Conservation (phyloP, 2,797 vertebrate genomes). For the Chelonia mydas region DNA sequence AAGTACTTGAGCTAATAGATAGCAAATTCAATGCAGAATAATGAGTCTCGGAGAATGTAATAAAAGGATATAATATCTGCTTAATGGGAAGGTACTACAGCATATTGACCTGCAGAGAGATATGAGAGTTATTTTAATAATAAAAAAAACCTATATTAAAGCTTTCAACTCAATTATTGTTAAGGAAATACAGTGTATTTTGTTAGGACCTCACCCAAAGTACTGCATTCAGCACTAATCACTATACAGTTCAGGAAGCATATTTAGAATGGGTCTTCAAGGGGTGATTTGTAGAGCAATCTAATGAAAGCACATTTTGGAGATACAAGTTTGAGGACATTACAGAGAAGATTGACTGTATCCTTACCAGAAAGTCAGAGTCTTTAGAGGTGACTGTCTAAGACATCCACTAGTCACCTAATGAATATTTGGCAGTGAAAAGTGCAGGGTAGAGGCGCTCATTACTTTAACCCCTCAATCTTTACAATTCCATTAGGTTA, state of each 20-base stretch:
- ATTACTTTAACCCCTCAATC: conserved; percentile 76
- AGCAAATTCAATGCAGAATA: conserved; percentile 86
- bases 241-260: conserved; percentile 69
- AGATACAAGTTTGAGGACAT: conserved; percentile 78
- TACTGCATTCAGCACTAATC: conserved; percentile 73
- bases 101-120: conserved; percentile 83
- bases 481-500: conserved; percentile 78
- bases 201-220: conserved; percentile 77
- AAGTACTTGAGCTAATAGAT: conserved; percentile 81
- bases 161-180: conserved; percentile 78
- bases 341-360: conserved; percentile 76
- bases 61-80: conserved; percentile 84
- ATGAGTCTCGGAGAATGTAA: conserved; percentile 82
- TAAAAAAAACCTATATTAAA: conserved; percentile 75
- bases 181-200: conserved; percentile 72
- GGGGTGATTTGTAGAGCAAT: conserved; percentile 78
- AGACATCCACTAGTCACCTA: conserved; percentile 63
- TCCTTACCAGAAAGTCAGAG: conserved; percentile 73
- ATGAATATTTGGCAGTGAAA: conserved; percentile 58
- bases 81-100: conserved; percentile 81
- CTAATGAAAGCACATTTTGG: conserved; percentile 76
- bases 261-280: conserved; percentile 79
- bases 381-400: conserved; percentile 67
- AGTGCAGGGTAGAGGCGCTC: conserved; percentile 69
- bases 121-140: conserved; percentile 84